These are phyloP conservation scores for Saguinus midas DNA, from an alignment of 2,113 vertebrate genomes.

Conservation along the genomic window DNA sequence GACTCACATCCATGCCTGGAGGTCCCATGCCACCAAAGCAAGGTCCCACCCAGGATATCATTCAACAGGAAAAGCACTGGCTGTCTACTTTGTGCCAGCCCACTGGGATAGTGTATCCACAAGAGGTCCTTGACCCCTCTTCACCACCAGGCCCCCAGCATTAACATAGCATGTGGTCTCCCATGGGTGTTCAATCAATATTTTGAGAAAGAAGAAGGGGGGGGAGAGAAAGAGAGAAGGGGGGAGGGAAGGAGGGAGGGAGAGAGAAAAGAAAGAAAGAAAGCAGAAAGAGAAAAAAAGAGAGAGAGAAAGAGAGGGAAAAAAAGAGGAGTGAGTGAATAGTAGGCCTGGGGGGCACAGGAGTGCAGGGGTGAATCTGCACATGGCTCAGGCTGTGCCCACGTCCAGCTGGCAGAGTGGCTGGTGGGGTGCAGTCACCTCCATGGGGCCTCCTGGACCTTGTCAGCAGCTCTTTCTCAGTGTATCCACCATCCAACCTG, in stretches of 20 bases:
- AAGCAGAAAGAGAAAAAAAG: no score
- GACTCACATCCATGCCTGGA: not conserved
- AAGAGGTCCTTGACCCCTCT: not conserved
- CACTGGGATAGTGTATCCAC: fast-evolving
- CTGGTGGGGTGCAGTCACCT: fast-evolving
- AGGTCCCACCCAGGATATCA: no score
- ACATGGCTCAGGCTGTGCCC: no score
- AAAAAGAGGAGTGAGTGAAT: fast-evolving
- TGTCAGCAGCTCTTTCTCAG: not conserved
- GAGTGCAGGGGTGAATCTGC: no score
- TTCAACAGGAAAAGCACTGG: not conserved
- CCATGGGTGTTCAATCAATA: fast-evolving
- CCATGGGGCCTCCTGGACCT: not conserved
- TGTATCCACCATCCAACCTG: not conserved
- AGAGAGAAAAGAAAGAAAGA: no score
- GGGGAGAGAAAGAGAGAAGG: no score
- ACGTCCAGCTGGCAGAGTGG: not conserved
- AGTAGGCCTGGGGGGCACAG: not conserved
- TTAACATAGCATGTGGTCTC: not conserved
- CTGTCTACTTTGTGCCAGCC: not conserved
- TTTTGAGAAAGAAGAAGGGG: not conserved
- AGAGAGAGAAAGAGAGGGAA: not conserved
- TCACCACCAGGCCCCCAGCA: fast-evolving
- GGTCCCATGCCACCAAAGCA: not conserved
- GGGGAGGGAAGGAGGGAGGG: no score